phyloP scores from a whole-genome alignment of 2,888 invertebrate genomes.

The Drosophila conformis region DNA sequence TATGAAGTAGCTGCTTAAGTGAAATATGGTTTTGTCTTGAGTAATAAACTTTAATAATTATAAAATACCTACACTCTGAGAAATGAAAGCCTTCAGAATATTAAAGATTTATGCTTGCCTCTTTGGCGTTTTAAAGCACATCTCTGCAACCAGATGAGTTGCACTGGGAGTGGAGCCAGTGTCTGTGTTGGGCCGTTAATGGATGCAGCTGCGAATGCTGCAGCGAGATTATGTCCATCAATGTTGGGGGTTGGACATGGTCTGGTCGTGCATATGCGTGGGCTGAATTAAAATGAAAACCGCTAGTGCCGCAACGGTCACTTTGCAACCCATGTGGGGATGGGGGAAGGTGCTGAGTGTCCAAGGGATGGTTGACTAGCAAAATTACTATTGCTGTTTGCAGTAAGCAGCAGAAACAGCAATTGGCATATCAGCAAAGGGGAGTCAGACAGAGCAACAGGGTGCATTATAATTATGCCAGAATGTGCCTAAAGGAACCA shows the following conservation, averaged over 20 bases:
- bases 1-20: background rate
- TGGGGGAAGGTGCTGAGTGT: background rate
- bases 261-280: constrained; percentile 30
- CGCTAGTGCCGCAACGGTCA: constrained; percentile 58
- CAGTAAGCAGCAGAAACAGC: constrained; percentile 10
- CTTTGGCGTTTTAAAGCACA: constrained; percentile 21
- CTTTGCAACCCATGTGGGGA: constrained; percentile 32
- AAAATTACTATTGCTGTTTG: constrained; percentile 31
- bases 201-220: constrained; percentile 10
- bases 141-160: background rate
- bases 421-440: constrained; percentile 16
- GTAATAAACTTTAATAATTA: background rate
- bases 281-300: constrained; percentile 51
- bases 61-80: background rate
- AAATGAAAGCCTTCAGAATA: background rate
- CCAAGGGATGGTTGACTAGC: constrained; percentile 16
- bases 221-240: constrained; percentile 31
- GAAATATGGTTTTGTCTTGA: background rate
- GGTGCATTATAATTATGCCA: constrained; percentile 81
- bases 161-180: background rate
- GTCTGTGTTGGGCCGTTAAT: constrained; percentile 26
- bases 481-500: constrained; percentile 54
- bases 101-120: background rate
- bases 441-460: constrained; percentile 16
- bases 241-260: constrained; percentile 7